phyloP scores from a whole-genome alignment of 2,888 invertebrate species.

The Bimastos eiseni region DNA sequence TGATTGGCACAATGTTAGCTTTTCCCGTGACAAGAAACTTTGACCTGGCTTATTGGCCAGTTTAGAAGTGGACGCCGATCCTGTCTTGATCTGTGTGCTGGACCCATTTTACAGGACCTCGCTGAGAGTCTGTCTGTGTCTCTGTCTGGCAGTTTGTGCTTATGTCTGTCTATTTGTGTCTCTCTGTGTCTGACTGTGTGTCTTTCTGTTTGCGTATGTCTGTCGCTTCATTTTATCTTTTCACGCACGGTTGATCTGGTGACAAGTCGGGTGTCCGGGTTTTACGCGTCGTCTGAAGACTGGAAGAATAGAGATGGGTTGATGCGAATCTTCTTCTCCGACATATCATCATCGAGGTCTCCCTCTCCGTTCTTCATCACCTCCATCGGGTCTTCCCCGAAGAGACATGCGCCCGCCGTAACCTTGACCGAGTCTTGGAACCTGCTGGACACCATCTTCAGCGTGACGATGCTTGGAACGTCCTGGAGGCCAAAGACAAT shows the following conservation, averaged over 20 bases:
- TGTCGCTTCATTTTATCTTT: background rate
- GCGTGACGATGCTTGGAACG: slow-evolving; percentile 48
- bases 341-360: slow-evolving; percentile 34
- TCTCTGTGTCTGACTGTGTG: slow-evolving; percentile 1
- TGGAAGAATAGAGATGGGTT: background rate
- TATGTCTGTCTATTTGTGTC: too few species aligned
- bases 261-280: background rate
- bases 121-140: too few species aligned
- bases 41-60: too few species aligned
- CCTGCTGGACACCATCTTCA: slow-evolving; percentile 35
- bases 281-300: background rate
- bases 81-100: too few species aligned
- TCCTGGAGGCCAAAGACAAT: slow-evolving; percentile 56
- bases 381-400: slow-evolving; percentile 40
- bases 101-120: too few species aligned
- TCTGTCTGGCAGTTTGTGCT: too few species aligned
- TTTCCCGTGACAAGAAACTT: too few species aligned
- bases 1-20: too few species aligned
- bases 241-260: background rate
- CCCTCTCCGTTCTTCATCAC: slow-evolving; percentile 38
- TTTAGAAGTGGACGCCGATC: too few species aligned
- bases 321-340: background rate
- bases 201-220: background rate
- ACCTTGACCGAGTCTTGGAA: background rate
- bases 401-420: slow-evolving; percentile 36